These are phyloP conservation scores for Trichogramma dendrolimi DNA, from an alignment of 2,888 invertebrate species.

Conservation along the genomic window DNA sequence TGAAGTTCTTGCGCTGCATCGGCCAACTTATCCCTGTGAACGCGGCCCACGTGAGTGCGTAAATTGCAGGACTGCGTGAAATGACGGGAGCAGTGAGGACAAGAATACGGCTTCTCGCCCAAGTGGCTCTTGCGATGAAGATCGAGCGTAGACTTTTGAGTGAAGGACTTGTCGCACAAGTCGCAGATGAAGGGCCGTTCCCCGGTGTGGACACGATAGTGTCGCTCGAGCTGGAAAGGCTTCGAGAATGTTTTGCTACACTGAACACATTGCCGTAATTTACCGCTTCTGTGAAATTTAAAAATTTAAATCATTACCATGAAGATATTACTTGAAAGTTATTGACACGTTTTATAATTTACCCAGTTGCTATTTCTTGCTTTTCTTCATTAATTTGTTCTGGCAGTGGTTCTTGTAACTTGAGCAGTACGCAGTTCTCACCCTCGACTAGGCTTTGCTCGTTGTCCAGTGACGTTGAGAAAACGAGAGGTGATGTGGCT, in stretches of 20 bases:
- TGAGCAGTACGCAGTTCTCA: no score
- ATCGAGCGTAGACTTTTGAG: constrained; percentile 59
- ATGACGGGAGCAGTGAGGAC: constrained; percentile 59
- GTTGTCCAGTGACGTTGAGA: no score
- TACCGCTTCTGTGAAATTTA: no score
- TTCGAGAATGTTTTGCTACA: constrained; percentile 57
- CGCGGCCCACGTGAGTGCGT: constrained; percentile 59
- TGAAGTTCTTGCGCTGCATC: constrained; percentile 37
- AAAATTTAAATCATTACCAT: no score
- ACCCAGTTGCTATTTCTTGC: no score
- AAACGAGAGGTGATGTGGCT: no score
- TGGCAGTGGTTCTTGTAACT: no score
- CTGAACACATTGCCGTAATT: constrained; percentile 18
- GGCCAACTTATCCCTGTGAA: constrained; percentile 39
- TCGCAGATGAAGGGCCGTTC: constrained; percentile 59
- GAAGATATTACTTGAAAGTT: no score
- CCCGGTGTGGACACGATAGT: constrained; percentile 58
- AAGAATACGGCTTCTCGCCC: constrained; percentile 57
- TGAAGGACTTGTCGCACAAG: constrained; percentile 59
- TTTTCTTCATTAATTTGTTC: no score
- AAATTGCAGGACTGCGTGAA: constrained; percentile 62
- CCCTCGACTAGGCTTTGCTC: no score
- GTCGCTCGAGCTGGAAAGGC: constrained; percentile 56
- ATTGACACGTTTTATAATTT: no score
- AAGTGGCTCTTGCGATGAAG: constrained; percentile 61